Evolutionary conservation across 2,797 vertebrate genomes (phyloP), one percentile per base, ranked within the genome.

Genomic region (Australoheros facetus): DNA sequence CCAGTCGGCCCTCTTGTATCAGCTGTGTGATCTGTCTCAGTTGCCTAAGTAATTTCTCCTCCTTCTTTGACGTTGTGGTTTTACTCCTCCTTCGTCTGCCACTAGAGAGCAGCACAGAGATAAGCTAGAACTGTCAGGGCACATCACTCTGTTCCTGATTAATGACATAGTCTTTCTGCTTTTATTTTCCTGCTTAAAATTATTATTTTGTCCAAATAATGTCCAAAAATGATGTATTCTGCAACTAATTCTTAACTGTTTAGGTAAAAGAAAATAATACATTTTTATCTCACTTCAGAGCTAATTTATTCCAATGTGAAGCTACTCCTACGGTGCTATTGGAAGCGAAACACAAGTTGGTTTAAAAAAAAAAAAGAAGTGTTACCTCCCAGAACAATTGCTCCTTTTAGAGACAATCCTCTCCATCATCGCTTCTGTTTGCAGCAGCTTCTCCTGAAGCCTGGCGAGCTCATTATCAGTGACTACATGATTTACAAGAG

Each of bases 361-460:
- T 39, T 39, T 6, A 21, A 64, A 12, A 56, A 69, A 4, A 42
- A 64, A 21, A 39, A n/a, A n/a, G n/a, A n/a, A 70, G 28, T 58
- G 14, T 76, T 93, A 98, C 98, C 96, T 97, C 79, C 93, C 94
- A 87, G 92, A 95, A 71, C 92, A 84, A 73, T 90, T 94, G 84
- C 95, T 91, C 81, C 96, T 96, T 91, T 91, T 95, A 48, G 93
- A 95, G 79, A 96, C 96, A 71, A 97, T 94, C 93, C 95, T 97
- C 94, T 97, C 96, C 96, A 97, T 97, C 81, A 95, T 95, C 89
- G 86, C 96, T 84, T 99, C 98, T 12, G 98, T 97, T 80, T 96
- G 95, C 82, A 93, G 94, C 73, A 97, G 93, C 91, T 96, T 97
- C 91, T 97, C 95, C 86, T 99, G 97, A 34, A 98, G 96, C 77